Evolutionary conservation across 53 echinoderm and acorn worm species (phyloP).

Genomic region (Stichopus horrens): DNA sequence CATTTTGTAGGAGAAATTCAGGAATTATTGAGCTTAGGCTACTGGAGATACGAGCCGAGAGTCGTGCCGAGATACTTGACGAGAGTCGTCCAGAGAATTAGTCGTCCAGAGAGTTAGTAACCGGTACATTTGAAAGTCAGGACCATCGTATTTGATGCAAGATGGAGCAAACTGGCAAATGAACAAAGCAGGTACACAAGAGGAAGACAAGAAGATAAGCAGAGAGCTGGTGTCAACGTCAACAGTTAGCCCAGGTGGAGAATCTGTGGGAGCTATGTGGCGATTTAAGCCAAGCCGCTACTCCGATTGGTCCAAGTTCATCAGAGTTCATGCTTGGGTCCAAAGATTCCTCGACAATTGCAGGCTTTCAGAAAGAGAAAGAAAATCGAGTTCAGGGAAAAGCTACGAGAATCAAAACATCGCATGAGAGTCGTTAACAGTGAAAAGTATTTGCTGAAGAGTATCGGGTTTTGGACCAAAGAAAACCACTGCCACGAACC

Average conservation of each 20-base stretch:
- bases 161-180: background rate
- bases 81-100: background rate
- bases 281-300: constrained; percentile 6
- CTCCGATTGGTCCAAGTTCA: constrained; percentile 18
- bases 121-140: background rate
- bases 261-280: background rate
- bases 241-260: background rate
- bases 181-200: background rate
- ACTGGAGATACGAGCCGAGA: constrained; percentile 12
- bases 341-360: constrained; percentile 16
- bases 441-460: background rate
- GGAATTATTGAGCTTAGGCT: background rate
- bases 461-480: constrained; percentile 15
- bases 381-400: background rate
- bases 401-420: background rate
- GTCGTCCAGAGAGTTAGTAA: background rate
- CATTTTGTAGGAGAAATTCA: constrained; percentile 9
- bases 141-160: background rate
- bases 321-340: background rate
- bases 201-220: background rate
- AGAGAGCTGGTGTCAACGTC: background rate
- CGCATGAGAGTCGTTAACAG: background rate
- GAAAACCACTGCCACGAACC: constrained; percentile 19
- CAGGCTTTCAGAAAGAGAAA: background rate
- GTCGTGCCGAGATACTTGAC: background rate